Evolutionary conservation across 2,888 invertebrate genomes (phyloP), one percentile per base, ranked within the genome.

Genomic region (Octonoba sinensis): DNA sequence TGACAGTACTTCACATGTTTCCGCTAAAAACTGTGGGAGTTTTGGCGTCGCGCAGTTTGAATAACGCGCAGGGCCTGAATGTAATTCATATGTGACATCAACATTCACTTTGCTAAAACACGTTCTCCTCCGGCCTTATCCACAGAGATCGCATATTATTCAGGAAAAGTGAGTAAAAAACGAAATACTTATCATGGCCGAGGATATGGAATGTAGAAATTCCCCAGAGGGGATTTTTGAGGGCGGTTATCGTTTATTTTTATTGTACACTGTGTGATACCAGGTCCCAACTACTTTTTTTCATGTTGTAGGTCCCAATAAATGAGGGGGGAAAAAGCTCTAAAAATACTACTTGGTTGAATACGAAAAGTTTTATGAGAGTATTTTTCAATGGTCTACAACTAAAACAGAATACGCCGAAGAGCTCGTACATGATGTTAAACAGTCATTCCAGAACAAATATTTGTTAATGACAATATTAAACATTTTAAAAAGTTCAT

Each of bases 1-100:
- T 54, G 54, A 54, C 54, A 54, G 54, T 16, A 15, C 54, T 54
- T 54, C n/a, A 54, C 16, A n/a, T 16, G 54, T 54, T 54, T 54
- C 54, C 18, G 54, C 54, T 54, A 6, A 6, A 54, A 54, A 54
- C 16, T 6, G 54, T 54, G 54, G 54, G 16, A 54, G 16, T 54
- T 54, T 54, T 54, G 54, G 16, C 54, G 18, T 54, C 16, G 54
- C 54, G 16, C 16, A n/a, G 54, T 16, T 6, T 54, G n/a, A 15
- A 54, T 54, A 18, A 54, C 18, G 16, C 18, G 54, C 3, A 16
- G 18, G 18, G 6, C 54, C 16, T 54, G 16, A 16, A 6, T 54
- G 54, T 54, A 18, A 54, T 54, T 54, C 54, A 54, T 18, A 54
- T 6, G n/a, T 54, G 54, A n/a, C n/a, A n/a, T 18, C 18, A 18